A percentile compares a stretch with the other conserved stretches of the same genome.
phyloP scores from a whole-genome alignment of 1,140 invertebrate genomes.

The Drosophila melanica region DNA sequence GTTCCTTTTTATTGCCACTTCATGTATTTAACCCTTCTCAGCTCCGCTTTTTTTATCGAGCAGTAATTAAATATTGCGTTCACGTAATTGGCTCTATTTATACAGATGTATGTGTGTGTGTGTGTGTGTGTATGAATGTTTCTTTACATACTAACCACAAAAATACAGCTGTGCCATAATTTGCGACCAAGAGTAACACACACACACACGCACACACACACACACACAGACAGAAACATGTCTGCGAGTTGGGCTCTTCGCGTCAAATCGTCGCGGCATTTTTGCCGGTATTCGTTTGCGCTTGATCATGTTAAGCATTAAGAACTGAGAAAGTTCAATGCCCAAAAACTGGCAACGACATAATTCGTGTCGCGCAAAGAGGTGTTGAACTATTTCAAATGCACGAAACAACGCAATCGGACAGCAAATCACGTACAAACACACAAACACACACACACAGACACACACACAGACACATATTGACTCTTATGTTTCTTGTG shows the following conservation, averaged over 20 bases:
- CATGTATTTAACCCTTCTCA: constrained; percentile 23
- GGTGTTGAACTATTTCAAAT: constrained; percentile 59
- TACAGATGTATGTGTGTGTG: constrained; percentile 5
- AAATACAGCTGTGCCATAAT: constrained; percentile 12
- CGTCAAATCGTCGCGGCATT: not conserved
- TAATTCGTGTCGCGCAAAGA: constrained; percentile 48
- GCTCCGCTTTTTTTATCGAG: constrained; percentile 33
- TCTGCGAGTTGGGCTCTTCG: not conserved
- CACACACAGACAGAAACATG: too few relatives aligned
- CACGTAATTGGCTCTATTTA: constrained; percentile 58
- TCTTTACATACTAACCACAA: constrained; percentile 1
- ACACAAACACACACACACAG: not conserved
- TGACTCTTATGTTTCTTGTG: too few relatives aligned
- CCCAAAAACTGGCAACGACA: constrained; percentile 54
- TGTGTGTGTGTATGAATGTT: not conserved
- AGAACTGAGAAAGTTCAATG: constrained; percentile 50
- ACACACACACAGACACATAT: not conserved
- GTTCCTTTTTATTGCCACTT: constrained; percentile 23
- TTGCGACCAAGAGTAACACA: constrained; percentile 31
- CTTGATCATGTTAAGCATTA: constrained; percentile 49
- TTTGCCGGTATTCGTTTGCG: constrained; percentile 28
- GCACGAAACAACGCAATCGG: constrained; percentile 25
- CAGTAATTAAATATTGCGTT: constrained; percentile 59
- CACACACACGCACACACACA: too few relatives aligned
- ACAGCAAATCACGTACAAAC: constrained; percentile 19